A percentile compares a stretch with the other conserved stretches of the same genome.
These are phyloP conservation scores for Eulemur rubriventer DNA, from an alignment of 2,797 vertebrate genomes.

Conservation along the genomic window DNA sequence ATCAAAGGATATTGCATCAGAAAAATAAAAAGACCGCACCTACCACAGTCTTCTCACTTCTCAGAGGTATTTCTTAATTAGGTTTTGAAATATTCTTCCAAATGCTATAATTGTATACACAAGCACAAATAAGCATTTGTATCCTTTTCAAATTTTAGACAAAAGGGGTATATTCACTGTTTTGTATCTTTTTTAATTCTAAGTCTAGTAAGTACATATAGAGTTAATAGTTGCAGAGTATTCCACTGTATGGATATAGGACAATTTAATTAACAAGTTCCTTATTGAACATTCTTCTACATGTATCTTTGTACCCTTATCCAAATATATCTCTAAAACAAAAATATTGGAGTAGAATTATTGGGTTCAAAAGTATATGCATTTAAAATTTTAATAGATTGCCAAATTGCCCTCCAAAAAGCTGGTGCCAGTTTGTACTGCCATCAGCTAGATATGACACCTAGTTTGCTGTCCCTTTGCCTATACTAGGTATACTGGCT, in stretches of 20 bases:
- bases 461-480: background rate
- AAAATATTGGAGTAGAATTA: background rate
- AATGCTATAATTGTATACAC: background rate
- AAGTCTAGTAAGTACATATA: background rate
- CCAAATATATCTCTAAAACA: background rate
- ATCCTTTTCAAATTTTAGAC: background rate
- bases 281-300: background rate
- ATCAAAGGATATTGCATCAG: background rate
- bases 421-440: background rate
- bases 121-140: background rate
- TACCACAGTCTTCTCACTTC: background rate
- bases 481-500: background rate
- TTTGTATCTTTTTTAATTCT: background rate
- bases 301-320: background rate
- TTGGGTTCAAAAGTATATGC: background rate
- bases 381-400: background rate
- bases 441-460: too few species aligned
- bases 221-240: background rate
- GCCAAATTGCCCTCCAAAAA: background rate
- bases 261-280: background rate
- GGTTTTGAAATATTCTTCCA: constrained; percentile 19
- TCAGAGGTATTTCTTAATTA: background rate
- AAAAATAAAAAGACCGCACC: background rate
- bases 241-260: background rate
- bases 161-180: background rate